Conservation (phyloP, 2,797 vertebrate genomes). For the Octomys mimax region DNA sequence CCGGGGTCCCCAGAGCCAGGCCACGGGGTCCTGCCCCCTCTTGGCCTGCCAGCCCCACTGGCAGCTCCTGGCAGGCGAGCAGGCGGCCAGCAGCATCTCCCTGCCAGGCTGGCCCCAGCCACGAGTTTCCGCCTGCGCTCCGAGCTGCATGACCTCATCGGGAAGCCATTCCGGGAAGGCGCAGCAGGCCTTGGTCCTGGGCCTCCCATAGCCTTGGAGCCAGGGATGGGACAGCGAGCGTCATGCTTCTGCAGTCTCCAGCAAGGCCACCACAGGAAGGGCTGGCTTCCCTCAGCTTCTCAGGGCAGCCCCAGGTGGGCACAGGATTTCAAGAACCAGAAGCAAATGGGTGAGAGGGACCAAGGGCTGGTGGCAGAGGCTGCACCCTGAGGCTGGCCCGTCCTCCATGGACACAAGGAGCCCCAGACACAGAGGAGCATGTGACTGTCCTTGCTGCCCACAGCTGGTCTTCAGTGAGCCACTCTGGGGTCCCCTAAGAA, state of each 20-base stretch:
- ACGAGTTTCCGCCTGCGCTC: conserved; percentile 62
- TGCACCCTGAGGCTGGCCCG: background rate
- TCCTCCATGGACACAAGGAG: background rate
- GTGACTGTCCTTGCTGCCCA: background rate
- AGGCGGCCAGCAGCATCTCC: background rate
- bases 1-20: background rate
- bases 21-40: background rate
- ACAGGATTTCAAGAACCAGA: background rate
- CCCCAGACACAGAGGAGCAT: background rate
- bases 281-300: conserved; percentile 56
- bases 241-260: conserved; percentile 51
- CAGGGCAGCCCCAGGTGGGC: conserved; percentile 7
- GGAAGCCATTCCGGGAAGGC: conserved; percentile 84
- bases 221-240: conserved; percentile 33
- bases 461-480: background rate
- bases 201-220: conserved; percentile 44
- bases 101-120: conserved; percentile 6
- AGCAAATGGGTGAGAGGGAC: background rate
- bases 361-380: background rate
- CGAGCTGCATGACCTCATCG: conserved; percentile 86
- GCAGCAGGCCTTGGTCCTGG: conserved; percentile 63
- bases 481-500: background rate
- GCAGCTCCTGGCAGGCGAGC: fast-evolving
- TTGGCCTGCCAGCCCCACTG: fast-evolving
- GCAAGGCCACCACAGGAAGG: background rate